Base-by-base conservation (phyloP, 1,140 invertebrate genomes). In the Pollicipes pollicipes region DNA sequence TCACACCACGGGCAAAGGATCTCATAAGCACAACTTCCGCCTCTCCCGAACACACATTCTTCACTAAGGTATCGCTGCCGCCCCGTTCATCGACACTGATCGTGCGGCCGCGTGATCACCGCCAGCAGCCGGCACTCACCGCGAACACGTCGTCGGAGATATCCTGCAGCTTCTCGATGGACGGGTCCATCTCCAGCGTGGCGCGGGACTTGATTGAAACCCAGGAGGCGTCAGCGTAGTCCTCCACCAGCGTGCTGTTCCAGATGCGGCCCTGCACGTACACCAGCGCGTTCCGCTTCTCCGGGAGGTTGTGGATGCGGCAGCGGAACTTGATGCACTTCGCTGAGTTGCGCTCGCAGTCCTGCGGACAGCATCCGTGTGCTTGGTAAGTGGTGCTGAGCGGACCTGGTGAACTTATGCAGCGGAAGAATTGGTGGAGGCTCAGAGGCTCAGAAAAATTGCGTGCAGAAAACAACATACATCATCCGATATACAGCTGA, bases 171-270 rank as follows among this genome's bases (percentile, higher is more conserved):
- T 91, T 87, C 73, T 88, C 85, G 69, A 94, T 88, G 31, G 87
- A 85, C 70, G 86, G 83, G 72, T 86, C 83, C 0, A 95, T 85
- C 73, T 84, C 78, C 37, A 95, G 86, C 73, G 82, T 83, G 0
- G 90, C 92, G 69, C 82, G 83, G 0, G 92, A 95, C 35, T 85
- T 84, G 69, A 95, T 92, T 74, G 84, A 84, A 0, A 95, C 91
- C 66, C 85, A 83, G 77, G 91, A 88, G n/a, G 93, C 89, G 68
- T 86, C 83, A 0, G 89, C 87, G 80, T 93, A 94, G 78, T 95
- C 89, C 77, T 91, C 88, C 0, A 91, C 87, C 24, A 97, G 81
- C 0, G 93, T 95, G 0, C 88, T 86, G 82, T 95, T 95, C 93
- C 93, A 96, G 13, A 97, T 81, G 69, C 87, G 84, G 1, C 91